Percentiles rank a stretch among this genome's conserved stretches.
Conservation (phyloP, 2,888 invertebrate genomes). For the Junonia oenone region DNA sequence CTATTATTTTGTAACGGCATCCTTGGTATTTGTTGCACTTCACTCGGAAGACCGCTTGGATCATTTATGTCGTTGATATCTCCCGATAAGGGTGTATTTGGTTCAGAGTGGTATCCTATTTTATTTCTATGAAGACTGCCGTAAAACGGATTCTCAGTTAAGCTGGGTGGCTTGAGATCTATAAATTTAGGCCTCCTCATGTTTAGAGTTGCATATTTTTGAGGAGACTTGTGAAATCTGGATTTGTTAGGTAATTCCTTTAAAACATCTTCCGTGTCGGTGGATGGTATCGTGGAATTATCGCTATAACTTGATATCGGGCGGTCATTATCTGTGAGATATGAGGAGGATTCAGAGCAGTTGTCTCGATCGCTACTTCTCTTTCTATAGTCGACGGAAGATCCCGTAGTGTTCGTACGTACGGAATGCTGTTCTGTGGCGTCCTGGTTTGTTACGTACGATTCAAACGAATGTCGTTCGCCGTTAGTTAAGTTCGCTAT, state of each 20-base stretch:
- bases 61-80: constrained; percentile 52
- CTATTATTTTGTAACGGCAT: constrained; percentile 68
- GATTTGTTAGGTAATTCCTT: constrained; percentile 71
- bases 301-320: constrained; percentile 75
- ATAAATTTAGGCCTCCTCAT: constrained; percentile 70
- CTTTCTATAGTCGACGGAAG: constrained; percentile 66
- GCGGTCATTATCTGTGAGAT: constrained; percentile 71
- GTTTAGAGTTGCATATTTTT: constrained; percentile 72
- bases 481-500: constrained; percentile 60
- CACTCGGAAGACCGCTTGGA: constrained; percentile 52
- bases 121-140: constrained; percentile 65
- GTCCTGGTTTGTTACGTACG: constrained; percentile 60
- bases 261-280: constrained; percentile 71
- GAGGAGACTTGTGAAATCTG: constrained; percentile 71
- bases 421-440: constrained; percentile 68
- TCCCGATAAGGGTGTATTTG: constrained; percentile 65
- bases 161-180: constrained; percentile 54
- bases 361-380: constrained; percentile 73
- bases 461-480: constrained; percentile 59
- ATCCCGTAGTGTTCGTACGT: constrained; percentile 64
- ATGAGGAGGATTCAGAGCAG: constrained; percentile 74
- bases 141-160: constrained; percentile 58
- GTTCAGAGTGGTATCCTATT: constrained; percentile 73
- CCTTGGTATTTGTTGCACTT: constrained; percentile 67
- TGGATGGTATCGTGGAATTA: constrained; percentile 73